These are phyloP conservation scores for Lathronympha strigana DNA, from an alignment of 2,888 invertebrate genomes.

Conservation along the genomic window DNA sequence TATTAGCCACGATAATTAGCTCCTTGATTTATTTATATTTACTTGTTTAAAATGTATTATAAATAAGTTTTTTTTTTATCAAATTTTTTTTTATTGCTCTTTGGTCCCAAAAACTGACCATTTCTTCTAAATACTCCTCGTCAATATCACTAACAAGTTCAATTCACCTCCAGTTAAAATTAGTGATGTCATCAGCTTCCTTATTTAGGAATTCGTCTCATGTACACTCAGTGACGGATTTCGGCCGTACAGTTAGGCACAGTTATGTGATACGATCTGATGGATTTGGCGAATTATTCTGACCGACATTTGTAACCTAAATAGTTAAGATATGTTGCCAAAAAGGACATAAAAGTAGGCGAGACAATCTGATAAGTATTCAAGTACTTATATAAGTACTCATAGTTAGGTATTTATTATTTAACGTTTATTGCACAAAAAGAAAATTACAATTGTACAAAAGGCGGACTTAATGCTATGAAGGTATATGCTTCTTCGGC, in stretches of 20 bases:
- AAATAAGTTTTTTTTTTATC: too few species aligned
- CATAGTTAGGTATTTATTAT: too few species aligned
- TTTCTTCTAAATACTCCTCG: background rate
- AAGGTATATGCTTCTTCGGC: too few species aligned
- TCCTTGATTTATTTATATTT: too few species aligned
- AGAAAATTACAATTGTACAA: too few species aligned
- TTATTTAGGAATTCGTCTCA: conserved; percentile 46
- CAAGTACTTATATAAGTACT: too few species aligned
- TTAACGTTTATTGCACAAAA: too few species aligned
- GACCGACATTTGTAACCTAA: conserved; percentile 23
- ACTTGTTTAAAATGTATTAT: too few species aligned
- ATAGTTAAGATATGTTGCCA: conserved; percentile 13
- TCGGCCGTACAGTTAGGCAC: conserved; percentile 50
- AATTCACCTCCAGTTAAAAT: background rate
- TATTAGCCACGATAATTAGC: too few species aligned
- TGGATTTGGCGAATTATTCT: conserved; percentile 39
- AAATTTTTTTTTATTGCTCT: too few species aligned
- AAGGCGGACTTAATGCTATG: too few species aligned
- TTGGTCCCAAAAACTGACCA: too few species aligned
- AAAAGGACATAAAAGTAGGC: conserved; percentile 12
- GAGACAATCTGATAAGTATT: background rate
- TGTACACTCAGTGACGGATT: conserved; percentile 43
- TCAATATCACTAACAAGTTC: background rate
- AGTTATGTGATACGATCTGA: conserved; percentile 45
- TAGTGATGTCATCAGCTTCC: conserved; percentile 35